Evolutionary conservation across 2,797 vertebrate species (phyloP).

Genomic region (Heliangelus exortis): DNA sequence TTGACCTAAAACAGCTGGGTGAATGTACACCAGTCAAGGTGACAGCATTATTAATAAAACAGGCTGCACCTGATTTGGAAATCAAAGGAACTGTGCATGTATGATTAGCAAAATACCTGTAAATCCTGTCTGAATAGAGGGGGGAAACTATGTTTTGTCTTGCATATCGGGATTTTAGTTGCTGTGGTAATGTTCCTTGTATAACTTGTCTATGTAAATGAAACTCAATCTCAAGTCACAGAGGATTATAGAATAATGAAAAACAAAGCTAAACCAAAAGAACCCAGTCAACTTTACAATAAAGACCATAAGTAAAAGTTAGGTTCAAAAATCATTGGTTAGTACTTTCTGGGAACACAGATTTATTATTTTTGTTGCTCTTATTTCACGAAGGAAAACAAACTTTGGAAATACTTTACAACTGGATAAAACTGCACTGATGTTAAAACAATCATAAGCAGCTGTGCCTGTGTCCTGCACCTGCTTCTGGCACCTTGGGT

Average conservation of each 20-base stretch:
- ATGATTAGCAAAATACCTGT: slow-evolving; percentile 37
- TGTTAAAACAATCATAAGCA: background rate
- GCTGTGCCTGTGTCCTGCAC: background rate
- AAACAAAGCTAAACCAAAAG: background rate
- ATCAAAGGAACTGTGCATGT: background rate
- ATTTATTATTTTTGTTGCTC: background rate
- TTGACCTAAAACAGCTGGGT: background rate
- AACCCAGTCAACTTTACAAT: background rate
- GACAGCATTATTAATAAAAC: background rate
- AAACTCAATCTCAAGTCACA: slow-evolving; percentile 18
- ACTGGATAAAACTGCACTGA: background rate
- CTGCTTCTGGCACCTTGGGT: background rate
- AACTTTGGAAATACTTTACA: slow-evolving; percentile 13
- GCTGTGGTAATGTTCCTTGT: slow-evolving; percentile 40
- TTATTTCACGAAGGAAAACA: slow-evolving; percentile 10
- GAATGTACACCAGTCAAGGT: background rate
- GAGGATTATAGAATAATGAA: slow-evolving; percentile 37
- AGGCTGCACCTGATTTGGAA: background rate
- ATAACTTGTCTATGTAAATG: background rate
- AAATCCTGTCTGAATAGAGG: slow-evolving; percentile 24
- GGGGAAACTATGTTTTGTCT: background rate
- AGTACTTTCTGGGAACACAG: background rate
- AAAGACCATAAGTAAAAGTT: background rate
- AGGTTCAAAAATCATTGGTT: background rate
- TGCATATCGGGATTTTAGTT: slow-evolving; percentile 26